A percentile compares a stretch with the other conserved stretches of the same genome.
phyloP scores from a whole-genome alignment of 1,140 invertebrate genomes.

The Brachionus manjavacas region DNA sequence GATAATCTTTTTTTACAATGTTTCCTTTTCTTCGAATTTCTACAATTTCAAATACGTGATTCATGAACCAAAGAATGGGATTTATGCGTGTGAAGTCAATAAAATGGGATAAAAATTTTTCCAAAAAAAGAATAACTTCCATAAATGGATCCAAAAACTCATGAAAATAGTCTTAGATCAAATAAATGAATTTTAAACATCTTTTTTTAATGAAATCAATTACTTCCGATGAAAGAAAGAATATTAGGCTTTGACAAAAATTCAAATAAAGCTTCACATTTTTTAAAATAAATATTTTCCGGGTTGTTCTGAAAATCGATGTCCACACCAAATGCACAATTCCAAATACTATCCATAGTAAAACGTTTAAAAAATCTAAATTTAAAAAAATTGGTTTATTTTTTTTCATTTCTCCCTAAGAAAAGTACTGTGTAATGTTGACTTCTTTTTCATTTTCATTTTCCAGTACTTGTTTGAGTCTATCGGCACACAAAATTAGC shows the following conservation, averaged over 20 bases:
- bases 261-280: neutral
- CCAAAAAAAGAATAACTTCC: neutral
- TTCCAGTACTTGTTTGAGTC: constrained; percentile 47
- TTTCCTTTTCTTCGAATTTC: neutral
- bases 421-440: constrained; percentile 49
- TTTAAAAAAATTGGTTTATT: too few species aligned
- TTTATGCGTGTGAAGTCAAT: neutral
- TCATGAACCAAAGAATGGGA: constrained; percentile 2
- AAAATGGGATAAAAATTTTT: neutral
- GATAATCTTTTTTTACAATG: neutral
- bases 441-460: constrained; percentile 45
- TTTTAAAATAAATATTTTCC: constrained; percentile 17
- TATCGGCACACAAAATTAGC: constrained; percentile 48
- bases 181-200: neutral
- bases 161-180: neutral
- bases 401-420: too few species aligned
- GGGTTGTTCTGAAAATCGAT: constrained; percentile 20
- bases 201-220: neutral
- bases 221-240: neutral
- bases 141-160: neutral
- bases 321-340: constrained; percentile 16
- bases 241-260: neutral
- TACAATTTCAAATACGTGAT: constrained; percentile 8
- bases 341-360: constrained; percentile 41
- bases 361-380: constrained; percentile 15